Conservation (phyloP, 1,140 invertebrate genomes). For the Teleogryllus occipitalis region DNA sequence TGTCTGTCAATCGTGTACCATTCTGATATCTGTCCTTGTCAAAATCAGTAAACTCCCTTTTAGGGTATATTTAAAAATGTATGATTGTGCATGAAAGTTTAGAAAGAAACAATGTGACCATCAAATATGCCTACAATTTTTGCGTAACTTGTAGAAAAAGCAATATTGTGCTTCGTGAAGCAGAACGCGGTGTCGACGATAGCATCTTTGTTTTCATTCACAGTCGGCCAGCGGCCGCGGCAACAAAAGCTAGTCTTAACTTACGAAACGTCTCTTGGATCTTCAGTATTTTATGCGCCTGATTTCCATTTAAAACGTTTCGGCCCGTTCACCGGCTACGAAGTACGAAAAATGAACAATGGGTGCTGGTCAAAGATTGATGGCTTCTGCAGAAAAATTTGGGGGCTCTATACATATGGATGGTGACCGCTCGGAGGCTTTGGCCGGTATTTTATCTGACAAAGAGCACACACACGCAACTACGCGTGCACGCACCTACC, state of each 20-base stretch:
- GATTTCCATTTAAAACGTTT: conserved; percentile 5
- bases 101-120: not conserved
- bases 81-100: too few species aligned
- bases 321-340: not conserved
- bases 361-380: not conserved
- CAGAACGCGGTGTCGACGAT: not conserved
- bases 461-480: not conserved
- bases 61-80: too few species aligned
- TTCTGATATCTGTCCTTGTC: too few species aligned
- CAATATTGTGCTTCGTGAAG: not conserved
- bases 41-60: too few species aligned
- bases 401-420: not conserved
- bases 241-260: not conserved
- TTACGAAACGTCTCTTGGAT: not conserved
- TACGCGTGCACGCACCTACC: not conserved
- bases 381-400: not conserved
- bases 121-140: not conserved
- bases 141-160: not conserved
- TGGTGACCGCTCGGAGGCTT: not conserved
- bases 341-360: not conserved
- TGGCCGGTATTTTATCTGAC: not conserved
- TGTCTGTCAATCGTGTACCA: too few species aligned
- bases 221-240: not conserved
- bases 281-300: not conserved
- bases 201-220: not conserved